Evolutionary conservation across 1,140 invertebrate genomes (phyloP).

Genomic region (Carcinoscorpius rotundicauda): DNA sequence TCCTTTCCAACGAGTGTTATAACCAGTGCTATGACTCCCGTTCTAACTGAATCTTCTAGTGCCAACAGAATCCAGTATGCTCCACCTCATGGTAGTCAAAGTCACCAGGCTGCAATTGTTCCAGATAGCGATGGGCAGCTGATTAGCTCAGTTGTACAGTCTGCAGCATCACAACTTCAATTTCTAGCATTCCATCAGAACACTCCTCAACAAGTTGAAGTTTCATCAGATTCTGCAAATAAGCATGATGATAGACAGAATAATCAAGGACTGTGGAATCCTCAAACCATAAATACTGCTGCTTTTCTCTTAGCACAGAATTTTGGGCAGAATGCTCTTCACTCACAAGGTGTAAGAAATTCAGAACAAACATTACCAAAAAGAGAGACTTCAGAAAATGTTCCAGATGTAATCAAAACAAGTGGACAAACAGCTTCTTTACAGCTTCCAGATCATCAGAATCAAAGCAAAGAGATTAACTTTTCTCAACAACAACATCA

Average conservation of each 20-base stretch:
- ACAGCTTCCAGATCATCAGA: no score
- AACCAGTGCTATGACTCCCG: conserved; percentile 19
- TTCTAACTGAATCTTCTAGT: conserved; percentile 34
- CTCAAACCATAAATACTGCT: conserved; percentile 20
- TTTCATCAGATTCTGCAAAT: no score
- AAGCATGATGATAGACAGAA: neutral
- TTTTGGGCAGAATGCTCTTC: conserved; percentile 2
- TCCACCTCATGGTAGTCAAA: conserved; percentile 25
- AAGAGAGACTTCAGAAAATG: no score
- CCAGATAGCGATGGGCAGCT: neutral
- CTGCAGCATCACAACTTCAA: conserved; percentile 23
- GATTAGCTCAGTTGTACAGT: conserved; percentile 19
- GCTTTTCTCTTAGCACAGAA: conserved; percentile 18
- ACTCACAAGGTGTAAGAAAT: no score
- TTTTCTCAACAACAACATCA: no score
- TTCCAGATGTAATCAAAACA: no score
- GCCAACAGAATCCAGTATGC: conserved; percentile 43
- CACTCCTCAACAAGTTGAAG: neutral
- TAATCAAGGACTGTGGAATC: conserved; percentile 13
- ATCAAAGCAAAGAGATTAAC: no score
- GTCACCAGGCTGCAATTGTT: neutral
- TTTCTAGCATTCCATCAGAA: conserved; percentile 24
- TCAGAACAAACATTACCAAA: no score
- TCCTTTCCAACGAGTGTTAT: conserved; percentile 20
- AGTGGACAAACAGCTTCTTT: no score